phyloP scores from a whole-genome alignment of 2,113 vertebrate species.

The Amblyopsis rosae region DNA sequence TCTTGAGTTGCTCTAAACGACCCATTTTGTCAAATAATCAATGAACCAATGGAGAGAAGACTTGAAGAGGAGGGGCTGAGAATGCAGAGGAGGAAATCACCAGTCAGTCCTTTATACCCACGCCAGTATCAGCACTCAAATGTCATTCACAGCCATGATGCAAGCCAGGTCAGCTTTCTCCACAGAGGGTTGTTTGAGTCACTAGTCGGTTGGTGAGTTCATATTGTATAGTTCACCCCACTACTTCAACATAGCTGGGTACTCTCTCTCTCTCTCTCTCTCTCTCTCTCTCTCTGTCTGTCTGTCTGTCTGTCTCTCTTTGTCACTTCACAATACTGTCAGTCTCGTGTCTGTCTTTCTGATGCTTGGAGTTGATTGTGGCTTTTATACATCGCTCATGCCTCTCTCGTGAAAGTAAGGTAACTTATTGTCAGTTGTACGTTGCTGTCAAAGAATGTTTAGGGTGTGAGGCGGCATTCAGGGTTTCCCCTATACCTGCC shows the following conservation, averaged over 20 bases:
- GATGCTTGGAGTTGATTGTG: too few species aligned
- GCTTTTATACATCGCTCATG: too few species aligned
- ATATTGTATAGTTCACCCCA: constrained; percentile 29
- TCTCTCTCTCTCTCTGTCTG: too few species aligned
- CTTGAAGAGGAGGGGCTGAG: constrained; percentile 69
- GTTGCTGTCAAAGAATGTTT: too few species aligned
- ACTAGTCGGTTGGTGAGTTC: constrained; percentile 56
- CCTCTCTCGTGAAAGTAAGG: too few species aligned
- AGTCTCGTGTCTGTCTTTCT: too few species aligned
- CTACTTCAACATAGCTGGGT: constrained; percentile 19
- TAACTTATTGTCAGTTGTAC: too few species aligned
- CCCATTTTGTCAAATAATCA: constrained; percentile 24
- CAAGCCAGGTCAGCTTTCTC: constrained; percentile 33
- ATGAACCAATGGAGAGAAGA: constrained; percentile 60
- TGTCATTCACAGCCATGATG: constrained; percentile 63
- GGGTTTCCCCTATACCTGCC: too few species aligned
- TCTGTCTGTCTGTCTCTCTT: too few species aligned
- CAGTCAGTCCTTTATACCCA: constrained; percentile 54
- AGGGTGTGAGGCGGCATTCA: too few species aligned
- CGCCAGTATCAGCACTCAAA: constrained; percentile 47
- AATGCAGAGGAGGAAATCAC: constrained; percentile 63
- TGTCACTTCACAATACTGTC: too few species aligned
- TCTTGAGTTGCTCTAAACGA: constrained; percentile 6
- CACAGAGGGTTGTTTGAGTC: constrained; percentile 28
- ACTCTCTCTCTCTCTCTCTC: too few species aligned